Conservation (phyloP, 2,797 vertebrate genomes). For the Rhabdomys pumilio region DNA sequence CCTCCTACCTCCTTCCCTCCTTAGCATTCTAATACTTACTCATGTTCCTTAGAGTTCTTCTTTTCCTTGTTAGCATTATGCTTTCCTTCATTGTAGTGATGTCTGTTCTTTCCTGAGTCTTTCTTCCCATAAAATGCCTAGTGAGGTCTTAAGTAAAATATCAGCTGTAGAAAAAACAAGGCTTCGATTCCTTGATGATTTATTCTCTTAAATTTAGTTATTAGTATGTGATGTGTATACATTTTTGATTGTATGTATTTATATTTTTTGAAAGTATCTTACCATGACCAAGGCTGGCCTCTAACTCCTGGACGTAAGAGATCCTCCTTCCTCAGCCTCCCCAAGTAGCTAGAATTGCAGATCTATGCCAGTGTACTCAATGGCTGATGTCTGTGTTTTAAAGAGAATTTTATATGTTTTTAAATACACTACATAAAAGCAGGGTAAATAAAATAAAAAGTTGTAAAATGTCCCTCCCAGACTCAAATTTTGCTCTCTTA, state of each 20-base stretch:
- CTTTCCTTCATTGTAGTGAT: constrained; percentile 10
- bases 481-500: neutral
- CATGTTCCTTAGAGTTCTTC: constrained; percentile 33
- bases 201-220: constrained; percentile 49
- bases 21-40: constrained; percentile 21
- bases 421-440: constrained; percentile 38
- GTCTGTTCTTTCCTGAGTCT: neutral
- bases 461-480: neutral
- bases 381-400: neutral
- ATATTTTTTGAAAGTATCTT: neutral
- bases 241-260: neutral
- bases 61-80: constrained; percentile 3
- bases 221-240: neutral
- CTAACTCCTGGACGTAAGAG: neutral
- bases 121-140: neutral
- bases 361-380: neutral
- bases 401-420: constrained; percentile 40
- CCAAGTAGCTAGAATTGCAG: neutral
- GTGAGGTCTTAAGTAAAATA: neutral
- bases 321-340: neutral
- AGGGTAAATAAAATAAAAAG: constrained; percentile 11
- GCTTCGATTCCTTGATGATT: constrained; percentile 42
- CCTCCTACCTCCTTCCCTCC: neutral
- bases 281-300: neutral
- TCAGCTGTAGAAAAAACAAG: constrained; percentile 23